phyloP scores from a whole-genome alignment of 2,113 vertebrate species.

The Papio anubis region DNA sequence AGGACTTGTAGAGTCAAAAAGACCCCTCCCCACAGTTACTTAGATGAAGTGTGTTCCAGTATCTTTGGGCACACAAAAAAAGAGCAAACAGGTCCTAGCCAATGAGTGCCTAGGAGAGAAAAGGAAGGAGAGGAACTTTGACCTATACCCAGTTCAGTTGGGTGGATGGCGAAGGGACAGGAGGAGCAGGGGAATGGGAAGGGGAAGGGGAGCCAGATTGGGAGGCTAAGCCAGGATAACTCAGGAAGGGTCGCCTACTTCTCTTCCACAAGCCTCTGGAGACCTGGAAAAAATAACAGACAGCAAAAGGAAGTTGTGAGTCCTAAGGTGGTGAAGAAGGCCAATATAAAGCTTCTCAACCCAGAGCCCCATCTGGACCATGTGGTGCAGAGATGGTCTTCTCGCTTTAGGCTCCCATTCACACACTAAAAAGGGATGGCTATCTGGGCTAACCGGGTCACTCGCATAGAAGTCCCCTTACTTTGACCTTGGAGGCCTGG shows the following conservation, averaged over 20 bases:
- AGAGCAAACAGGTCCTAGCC: background rate
- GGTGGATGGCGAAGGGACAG: background rate
- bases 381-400: background rate
- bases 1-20: background rate
- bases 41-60: background rate
- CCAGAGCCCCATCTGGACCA: background rate
- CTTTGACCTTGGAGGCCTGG: background rate
- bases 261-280: slow-evolving; percentile 14
- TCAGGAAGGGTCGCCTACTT: background rate
- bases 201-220: slow-evolving; percentile 1
- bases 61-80: background rate
- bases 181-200: accelerated
- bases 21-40: background rate
- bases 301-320: background rate
- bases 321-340: background rate
- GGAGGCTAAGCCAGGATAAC: slow-evolving; percentile 14
- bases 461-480: background rate
- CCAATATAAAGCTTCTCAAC: background rate
- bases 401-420: background rate
- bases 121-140: background rate
- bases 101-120: background rate
- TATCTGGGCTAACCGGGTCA: background rate
- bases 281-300: slow-evolving; percentile 51
- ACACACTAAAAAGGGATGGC: background rate
- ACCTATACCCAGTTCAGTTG: background rate